Percentiles rank a stretch among this genome's conserved stretches.
Evolutionary conservation across 2,797 vertebrate genomes (phyloP).

Genomic region (Spea hammondii): DNA sequence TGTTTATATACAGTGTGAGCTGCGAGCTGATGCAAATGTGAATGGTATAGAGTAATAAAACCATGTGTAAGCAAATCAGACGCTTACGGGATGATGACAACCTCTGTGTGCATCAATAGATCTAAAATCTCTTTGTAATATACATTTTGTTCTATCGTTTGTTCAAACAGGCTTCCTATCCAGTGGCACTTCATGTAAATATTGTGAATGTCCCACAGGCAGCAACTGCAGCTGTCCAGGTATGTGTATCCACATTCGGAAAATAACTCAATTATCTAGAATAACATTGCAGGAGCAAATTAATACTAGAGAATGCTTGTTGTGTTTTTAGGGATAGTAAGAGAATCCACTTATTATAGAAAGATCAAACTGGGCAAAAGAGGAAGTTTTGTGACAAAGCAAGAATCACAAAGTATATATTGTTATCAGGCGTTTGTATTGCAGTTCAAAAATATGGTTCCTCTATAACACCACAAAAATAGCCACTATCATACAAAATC

Average conservation of each 20-base stretch:
- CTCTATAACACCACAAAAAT: no score
- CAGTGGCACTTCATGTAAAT: constrained; percentile 89
- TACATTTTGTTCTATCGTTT: constrained; percentile 55
- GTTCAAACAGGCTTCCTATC: constrained; percentile 73
- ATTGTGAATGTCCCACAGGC: constrained; percentile 92
- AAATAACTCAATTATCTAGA: no score
- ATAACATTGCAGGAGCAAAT: no score
- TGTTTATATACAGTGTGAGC: not conserved
- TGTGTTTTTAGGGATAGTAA: no score
- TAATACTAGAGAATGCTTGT: no score
- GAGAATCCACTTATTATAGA: no score
- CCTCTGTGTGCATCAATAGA: constrained; percentile 35
- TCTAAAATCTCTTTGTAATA: not conserved
- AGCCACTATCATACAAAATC: no score
- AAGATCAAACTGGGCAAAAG: no score
- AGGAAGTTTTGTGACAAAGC: no score
- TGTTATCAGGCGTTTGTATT: no score
- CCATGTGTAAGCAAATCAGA: not conserved
- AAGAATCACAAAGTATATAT: no score
- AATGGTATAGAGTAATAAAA: not conserved
- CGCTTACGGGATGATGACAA: not conserved
- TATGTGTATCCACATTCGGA: constrained; percentile 58
- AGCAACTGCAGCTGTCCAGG: constrained; percentile 95
- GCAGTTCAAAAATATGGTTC: no score
- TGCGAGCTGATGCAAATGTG: constrained; percentile 16